Percentiles rank a stretch among this genome's conserved stretches.
These are phyloP conservation scores for Kryptopterus vitreolus DNA, from an alignment of 2,797 vertebrate species.

Conservation along the genomic window DNA sequence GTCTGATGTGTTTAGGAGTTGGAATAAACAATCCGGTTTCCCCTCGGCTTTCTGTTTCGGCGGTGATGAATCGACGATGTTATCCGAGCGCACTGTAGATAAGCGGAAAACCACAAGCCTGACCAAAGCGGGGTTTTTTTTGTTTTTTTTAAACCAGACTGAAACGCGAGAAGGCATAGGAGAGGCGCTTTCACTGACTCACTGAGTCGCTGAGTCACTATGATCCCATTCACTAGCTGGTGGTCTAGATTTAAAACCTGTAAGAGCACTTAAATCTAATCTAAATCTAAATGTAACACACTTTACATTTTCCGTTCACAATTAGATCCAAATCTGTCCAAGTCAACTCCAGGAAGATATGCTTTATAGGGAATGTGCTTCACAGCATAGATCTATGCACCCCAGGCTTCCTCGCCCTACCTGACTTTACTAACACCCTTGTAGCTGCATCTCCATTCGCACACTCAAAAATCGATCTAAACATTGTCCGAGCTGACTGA, in stretches of 20 bases:
- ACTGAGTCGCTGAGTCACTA: background rate
- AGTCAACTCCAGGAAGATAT: too few species aligned
- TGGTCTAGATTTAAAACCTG: background rate
- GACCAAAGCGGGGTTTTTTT: background rate
- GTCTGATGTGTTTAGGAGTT: background rate
- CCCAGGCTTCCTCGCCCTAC: too few species aligned
- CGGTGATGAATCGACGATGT: background rate
- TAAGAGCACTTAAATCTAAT: background rate
- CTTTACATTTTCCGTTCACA: background rate
- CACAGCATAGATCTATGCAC: too few species aligned
- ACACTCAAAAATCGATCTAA: too few species aligned
- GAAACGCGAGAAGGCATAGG: background rate
- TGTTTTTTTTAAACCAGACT: background rate
- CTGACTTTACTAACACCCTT: too few species aligned
- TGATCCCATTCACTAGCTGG: background rate
- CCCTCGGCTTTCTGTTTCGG: background rate
- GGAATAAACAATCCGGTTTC: background rate
- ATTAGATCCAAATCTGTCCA: too few species aligned
- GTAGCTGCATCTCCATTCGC: too few species aligned
- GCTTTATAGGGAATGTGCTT: too few species aligned
- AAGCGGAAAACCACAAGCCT: background rate
- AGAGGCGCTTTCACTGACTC: background rate
- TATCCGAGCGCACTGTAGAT: background rate
- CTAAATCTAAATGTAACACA: background rate
- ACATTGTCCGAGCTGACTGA: too few species aligned